A percentile compares a stretch with the other conserved stretches of the same genome.
Conservation (phyloP, 2,113 vertebrate genomes). For the Dipodomys ordii region DNA sequence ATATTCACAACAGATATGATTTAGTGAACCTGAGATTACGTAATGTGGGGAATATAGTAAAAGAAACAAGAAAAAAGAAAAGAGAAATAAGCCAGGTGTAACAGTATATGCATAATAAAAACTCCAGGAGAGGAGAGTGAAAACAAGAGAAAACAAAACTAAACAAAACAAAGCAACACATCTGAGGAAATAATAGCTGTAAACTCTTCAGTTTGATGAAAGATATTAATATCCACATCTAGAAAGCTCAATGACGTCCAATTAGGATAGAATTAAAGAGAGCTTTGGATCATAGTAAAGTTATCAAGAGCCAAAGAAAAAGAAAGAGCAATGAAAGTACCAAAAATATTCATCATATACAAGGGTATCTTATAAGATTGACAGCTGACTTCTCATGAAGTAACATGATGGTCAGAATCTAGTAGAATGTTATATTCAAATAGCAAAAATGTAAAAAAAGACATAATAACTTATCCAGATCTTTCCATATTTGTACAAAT, state of each 20-base stretch:
- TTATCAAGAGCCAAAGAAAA: background rate
- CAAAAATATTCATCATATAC: background rate
- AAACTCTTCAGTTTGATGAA: background rate
- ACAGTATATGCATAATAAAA: background rate
- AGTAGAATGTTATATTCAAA: background rate
- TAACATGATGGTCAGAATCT: background rate
- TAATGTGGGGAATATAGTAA: background rate
- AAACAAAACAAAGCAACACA: too few species aligned
- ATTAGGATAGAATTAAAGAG: background rate
- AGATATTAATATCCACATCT: background rate
- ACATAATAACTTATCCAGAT: too few species aligned
- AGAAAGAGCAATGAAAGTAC: background rate
- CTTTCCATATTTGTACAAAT: too few species aligned
- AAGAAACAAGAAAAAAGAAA: background rate
- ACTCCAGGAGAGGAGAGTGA: background rate
- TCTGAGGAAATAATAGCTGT: background rate
- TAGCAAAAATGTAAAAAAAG: background rate
- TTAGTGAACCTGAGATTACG: background rate
- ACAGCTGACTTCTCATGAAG: background rate
- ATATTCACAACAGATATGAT: too few species aligned
- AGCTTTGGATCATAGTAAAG: background rate
- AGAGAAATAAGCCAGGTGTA: background rate
- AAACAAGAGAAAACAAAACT: background rate
- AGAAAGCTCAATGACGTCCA: background rate
- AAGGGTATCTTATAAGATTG: background rate